Base-by-base conservation (phyloP, 2,888 invertebrate species). In the Agriopis leucophaearia region DNA sequence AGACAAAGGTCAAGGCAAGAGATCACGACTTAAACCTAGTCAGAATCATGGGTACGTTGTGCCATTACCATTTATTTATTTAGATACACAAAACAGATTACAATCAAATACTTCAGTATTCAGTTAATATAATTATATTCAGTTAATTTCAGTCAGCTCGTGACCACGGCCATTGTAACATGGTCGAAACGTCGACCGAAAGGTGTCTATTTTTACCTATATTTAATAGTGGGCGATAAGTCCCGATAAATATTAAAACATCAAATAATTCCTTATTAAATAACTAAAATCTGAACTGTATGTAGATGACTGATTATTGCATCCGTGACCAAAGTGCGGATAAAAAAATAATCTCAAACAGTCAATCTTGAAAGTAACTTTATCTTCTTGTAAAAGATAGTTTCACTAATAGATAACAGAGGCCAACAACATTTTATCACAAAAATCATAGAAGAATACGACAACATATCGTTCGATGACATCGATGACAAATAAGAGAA, bases 1-100 rank as follows among this genome's bases (percentile, higher is more conserved):
- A n/a, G 92, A 92, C 92, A 92, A 90, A 91, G 92, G 91, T 90
- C 90, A 84, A 76, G 75, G 80, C 75, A 75, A 74, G 75, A 82
- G 87, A 85, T 86, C 92, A 92, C 92, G 92, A 92, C 74, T 85
- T 89, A 91, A 90, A 87, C 91, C 80, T 78, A 80, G 78, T 80
- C 80, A 79, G 81, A 78, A 81, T 77, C 88, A 88, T 92, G 91
- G 89, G 91, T 91, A 91, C 85, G 87, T 85, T 85, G 55, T 54
- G 72, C 69, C 76, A 75, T 72, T 83, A 86, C 85, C 69, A 83
- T 71, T 72, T n/a, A n/a, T n/a, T n/a, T n/a, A n/a, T n/a, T n/a
- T n/a, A n/a, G n/a, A n/a, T n/a, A n/a, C n/a, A n/a, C n/a, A n/a
- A n/a, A n/a, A n/a, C n/a, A n/a, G n/a, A n/a, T n/a, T n/a, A n/a